phyloP scores from a whole-genome alignment of 37 sponge, comb jelly and placozoan genomes.

The Tethya wilhelma region DNA sequence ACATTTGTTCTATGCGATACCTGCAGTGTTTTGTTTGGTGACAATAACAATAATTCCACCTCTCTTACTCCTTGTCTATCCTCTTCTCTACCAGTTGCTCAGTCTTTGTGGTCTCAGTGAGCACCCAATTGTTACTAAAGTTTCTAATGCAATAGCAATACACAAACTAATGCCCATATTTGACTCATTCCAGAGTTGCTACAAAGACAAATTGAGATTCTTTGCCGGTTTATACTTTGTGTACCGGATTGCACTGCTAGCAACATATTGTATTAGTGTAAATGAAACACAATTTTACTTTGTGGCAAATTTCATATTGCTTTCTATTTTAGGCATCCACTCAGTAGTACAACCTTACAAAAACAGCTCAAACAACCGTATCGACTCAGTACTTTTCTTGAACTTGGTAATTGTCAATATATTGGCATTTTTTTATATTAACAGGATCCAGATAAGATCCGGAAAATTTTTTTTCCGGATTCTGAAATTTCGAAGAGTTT shows the following conservation, averaged over 20 bases:
- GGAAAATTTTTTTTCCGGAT: no score
- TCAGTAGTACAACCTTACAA: conserved; percentile 18
- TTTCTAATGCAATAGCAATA: background rate
- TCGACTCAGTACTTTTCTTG: background rate
- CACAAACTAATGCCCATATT: conserved; percentile 12
- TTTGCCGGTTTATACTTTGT: conserved; percentile 35
- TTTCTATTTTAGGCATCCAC: conserved; percentile 8
- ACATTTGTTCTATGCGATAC: conserved; percentile 30
- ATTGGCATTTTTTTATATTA: no score
- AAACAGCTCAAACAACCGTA: background rate
- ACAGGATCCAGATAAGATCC: no score
- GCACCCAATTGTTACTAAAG: background rate
- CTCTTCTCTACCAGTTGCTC: background rate
- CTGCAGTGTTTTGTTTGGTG: conserved; percentile 1
- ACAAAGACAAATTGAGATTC: conserved; percentile 22
- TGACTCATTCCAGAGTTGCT: conserved; percentile 29
- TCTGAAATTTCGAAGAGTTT: no score
- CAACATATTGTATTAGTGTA: background rate
- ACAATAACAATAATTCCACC: conserved; percentile 8
- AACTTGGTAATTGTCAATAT: conserved; percentile 6
- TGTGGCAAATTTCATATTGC: background rate
- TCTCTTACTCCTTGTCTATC: conserved; percentile 12
- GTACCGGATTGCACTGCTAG: conserved; percentile 7
- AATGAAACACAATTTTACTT: background rate
- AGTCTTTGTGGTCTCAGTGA: conserved; percentile 18